These are phyloP conservation scores for Drosophila bipectinata DNA, from an alignment of 1,140 invertebrate species.

Conservation along the genomic window DNA sequence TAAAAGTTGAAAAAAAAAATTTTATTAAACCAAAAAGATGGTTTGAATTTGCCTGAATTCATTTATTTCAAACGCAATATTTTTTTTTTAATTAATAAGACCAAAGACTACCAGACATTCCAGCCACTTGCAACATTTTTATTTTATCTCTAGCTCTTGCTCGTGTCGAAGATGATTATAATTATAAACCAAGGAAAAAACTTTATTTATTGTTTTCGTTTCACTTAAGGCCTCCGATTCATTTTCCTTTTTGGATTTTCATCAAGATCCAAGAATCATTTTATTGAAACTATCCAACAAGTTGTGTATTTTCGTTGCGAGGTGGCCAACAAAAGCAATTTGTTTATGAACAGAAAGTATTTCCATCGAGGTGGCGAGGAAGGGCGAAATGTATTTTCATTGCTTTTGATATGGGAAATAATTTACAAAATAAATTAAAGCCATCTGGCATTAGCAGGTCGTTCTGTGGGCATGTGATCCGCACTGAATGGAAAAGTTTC, in stretches of 20 bases:
- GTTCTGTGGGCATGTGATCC: conserved; percentile 19
- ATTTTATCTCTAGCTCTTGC: conserved; percentile 4
- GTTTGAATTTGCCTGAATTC: neutral
- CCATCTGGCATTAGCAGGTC: conserved; percentile 72
- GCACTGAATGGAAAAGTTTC: conserved; percentile 25
- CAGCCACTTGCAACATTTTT: conserved; percentile 21
- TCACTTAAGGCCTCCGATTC: conserved; percentile 30
- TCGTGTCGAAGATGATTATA: conserved; percentile 19
- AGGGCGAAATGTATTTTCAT: conserved; percentile 47
- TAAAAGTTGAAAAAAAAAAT: conserved; percentile 1
- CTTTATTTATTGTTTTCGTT: conserved; percentile 45
- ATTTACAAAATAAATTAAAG: conserved; percentile 78
- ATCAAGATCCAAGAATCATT: conserved; percentile 22
- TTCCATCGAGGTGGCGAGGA: neutral
- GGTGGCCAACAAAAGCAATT: conserved; percentile 44
- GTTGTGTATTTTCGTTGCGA: conserved; percentile 36
- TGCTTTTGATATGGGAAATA: conserved; percentile 76
- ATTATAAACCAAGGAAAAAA: conserved; percentile 44
- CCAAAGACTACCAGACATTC: neutral
- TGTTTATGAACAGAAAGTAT: conserved; percentile 55
- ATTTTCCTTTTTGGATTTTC: conserved; percentile 15
- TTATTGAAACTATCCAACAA: conserved; percentile 8
- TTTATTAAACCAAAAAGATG: conserved; percentile 1
- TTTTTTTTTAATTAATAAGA: neutral
- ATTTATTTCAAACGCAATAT: neutral